Evolutionary conservation across 92 coral and sea anemone species (phyloP).

Genomic region (Nematostella vectensis): DNA sequence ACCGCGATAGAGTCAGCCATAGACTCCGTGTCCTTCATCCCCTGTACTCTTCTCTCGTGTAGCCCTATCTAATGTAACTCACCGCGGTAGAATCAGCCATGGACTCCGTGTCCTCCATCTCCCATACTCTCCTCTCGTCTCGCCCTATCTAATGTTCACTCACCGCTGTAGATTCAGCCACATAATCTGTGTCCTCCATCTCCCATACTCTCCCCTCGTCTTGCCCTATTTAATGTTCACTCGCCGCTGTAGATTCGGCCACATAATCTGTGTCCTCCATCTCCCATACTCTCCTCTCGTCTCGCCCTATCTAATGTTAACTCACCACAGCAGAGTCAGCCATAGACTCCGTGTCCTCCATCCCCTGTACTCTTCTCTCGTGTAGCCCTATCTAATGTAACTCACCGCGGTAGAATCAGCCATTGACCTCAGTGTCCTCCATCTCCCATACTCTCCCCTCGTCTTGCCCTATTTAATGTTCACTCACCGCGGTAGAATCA

Average conservation of each 20-base stretch:
- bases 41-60: slow-evolving; percentile 73
- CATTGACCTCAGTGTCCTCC: too few species aligned
- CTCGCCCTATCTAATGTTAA: too few species aligned
- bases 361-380: slow-evolving; percentile 63
- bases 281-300: slow-evolving; percentile 66
- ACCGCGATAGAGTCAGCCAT: slow-evolving; percentile 41
- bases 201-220: slow-evolving; percentile 69
- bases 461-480: too few species aligned
- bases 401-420: too few species aligned
- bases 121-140: slow-evolving; percentile 71
- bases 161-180: slow-evolving; percentile 39
- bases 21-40: slow-evolving; percentile 50
- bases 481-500: too few species aligned
- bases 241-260: slow-evolving; percentile 36
- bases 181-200: slow-evolving; percentile 48
- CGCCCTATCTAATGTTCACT: too few species aligned
- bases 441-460: too few species aligned
- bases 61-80: too few species aligned
- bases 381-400: too few species aligned
- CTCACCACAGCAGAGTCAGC: slow-evolving; percentile 42
- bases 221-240: too few species aligned
- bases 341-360: slow-evolving; percentile 51
- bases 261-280: slow-evolving; percentile 51
- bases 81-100: slow-evolving; percentile 41
- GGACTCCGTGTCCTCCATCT: slow-evolving; percentile 51